phyloP scores from a whole-genome alignment of 2,113 vertebrate species.

The Peucedramus taeniatus region DNA sequence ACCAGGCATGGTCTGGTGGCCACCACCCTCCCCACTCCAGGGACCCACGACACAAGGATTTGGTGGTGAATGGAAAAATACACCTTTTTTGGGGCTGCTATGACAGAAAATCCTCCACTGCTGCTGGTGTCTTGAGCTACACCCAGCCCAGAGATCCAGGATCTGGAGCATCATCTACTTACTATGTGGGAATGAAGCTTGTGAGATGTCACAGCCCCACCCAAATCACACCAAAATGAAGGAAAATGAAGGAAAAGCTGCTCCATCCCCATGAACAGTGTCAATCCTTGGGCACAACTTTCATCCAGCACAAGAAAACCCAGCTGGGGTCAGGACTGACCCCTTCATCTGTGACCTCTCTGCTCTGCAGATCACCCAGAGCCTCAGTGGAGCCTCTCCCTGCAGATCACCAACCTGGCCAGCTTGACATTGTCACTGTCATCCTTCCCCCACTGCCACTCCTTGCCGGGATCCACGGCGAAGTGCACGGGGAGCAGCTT shows the following conservation, averaged over 20 bases:
- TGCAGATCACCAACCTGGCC: conserved; percentile 77
- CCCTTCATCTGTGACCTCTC: fast-evolving
- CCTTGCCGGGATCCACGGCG: conserved; percentile 91
- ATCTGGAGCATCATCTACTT: background rate
- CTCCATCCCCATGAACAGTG: fast-evolving
- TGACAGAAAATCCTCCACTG: fast-evolving
- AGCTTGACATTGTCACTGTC: conserved; percentile 88
- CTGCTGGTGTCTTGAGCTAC: fast-evolving
- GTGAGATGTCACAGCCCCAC: background rate
- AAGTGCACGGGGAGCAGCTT: conserved; percentile 97
- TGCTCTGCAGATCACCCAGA: background rate
- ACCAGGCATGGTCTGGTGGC: background rate
- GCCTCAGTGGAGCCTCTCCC: background rate
- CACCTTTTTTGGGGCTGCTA: fast-evolving
- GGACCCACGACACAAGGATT: fast-evolving
- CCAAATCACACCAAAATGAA: fast-evolving
- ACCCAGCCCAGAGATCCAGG: background rate
- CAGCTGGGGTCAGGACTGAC: background rate
- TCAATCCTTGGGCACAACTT: background rate
- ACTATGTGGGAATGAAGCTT: fast-evolving
- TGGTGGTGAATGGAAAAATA: background rate
- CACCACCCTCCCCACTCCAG: background rate
- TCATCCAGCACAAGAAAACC: background rate
- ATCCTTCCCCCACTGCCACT: conserved; percentile 95
- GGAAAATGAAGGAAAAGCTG: background rate